Conservation (phyloP, 2,888 invertebrate genomes). For the Stictocephala bisonia region DNA sequence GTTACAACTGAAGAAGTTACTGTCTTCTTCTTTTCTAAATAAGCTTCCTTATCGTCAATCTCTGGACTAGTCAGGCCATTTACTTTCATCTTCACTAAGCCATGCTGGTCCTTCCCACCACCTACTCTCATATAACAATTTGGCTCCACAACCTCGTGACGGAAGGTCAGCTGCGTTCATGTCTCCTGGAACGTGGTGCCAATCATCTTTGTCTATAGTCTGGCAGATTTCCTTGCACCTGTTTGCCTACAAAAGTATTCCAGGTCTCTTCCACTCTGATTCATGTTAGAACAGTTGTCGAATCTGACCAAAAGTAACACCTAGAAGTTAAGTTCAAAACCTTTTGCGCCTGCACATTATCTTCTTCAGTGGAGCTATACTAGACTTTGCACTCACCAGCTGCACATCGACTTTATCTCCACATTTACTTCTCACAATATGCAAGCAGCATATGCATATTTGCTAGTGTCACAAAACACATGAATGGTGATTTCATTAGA, state of each 20-base stretch:
- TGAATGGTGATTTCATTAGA: conserved; percentile 43
- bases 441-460: conserved; percentile 41
- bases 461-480: conserved; percentile 41
- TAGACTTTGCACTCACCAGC: conserved; percentile 56
- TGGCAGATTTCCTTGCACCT: conserved; percentile 35
- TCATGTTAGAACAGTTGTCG: conserved; percentile 39
- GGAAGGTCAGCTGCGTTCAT: conserved; percentile 40
- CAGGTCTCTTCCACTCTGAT: conserved; percentile 36
- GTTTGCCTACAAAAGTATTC: conserved; percentile 45
- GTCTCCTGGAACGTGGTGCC: conserved; percentile 34
- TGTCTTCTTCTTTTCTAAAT: not conserved
- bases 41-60: not conserved
- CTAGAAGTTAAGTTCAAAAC: not conserved
- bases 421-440: conserved; percentile 31
- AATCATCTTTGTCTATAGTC: conserved; percentile 4
- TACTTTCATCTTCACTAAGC: not conserved
- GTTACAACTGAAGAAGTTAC: not conserved
- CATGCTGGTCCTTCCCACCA: conserved; percentile 42
- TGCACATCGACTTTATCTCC: conserved; percentile 44
- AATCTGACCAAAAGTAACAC: conserved; percentile 43
- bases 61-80: not conserved
- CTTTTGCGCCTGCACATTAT: conserved; percentile 53
- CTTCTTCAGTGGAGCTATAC: conserved; percentile 56
- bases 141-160: conserved; percentile 40
- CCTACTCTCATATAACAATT: not conserved